Evolutionary conservation across 2,113 vertebrate species (phyloP).

Genomic region (Pitta sordida): DNA sequence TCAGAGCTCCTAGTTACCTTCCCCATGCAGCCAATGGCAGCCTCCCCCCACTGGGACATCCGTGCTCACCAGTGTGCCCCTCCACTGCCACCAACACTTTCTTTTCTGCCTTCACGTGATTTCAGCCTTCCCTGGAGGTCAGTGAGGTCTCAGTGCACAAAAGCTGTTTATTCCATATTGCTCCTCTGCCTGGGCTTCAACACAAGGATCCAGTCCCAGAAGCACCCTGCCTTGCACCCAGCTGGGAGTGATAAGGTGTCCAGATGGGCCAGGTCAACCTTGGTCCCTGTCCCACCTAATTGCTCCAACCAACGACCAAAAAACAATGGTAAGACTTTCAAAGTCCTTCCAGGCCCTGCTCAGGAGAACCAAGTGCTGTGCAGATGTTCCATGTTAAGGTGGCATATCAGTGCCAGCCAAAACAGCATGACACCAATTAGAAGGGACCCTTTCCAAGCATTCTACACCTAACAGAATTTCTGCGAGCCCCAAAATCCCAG

Average conservation of each 20-base stretch:
- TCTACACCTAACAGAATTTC: not conserved
- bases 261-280: not conserved
- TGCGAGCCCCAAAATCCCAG: fast-evolving
- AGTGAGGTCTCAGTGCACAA: not conserved
- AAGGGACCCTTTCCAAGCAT: not conserved
- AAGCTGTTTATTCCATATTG: not conserved
- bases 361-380: not conserved
- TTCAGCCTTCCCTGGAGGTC: not conserved
- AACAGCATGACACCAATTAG: fast-evolving
- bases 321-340: not conserved
- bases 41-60: not conserved
- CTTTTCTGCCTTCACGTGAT: not conserved
- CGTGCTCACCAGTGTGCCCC: fast-evolving
- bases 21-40: fast-evolving
- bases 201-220: not conserved
- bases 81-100: fast-evolving
- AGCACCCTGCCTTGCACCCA: not conserved
- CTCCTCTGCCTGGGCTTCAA: not conserved
- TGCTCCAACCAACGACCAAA: not conserved
- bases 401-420: not conserved
- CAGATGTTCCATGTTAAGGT: not conserved
- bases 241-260: not conserved
- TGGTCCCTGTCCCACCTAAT: not conserved
- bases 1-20: not conserved
- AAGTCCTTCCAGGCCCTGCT: not conserved